A percentile compares a stretch with the other conserved stretches of the same genome.
Evolutionary conservation across 2,888 invertebrate species (phyloP).

Genomic region (Nemotelus pantherinus): DNA sequence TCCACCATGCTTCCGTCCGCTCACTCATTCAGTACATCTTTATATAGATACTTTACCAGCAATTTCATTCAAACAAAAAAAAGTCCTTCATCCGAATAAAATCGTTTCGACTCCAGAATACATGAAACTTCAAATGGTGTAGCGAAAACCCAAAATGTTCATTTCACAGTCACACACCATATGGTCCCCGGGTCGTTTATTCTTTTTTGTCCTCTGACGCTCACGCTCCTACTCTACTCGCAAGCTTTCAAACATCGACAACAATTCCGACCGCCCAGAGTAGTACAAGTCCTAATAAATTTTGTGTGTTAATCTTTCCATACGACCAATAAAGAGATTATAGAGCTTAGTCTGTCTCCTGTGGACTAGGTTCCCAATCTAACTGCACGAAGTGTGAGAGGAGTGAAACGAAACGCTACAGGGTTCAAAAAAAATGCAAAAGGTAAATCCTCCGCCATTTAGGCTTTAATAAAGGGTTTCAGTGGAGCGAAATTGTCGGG

Average conservation of each 20-base stretch:
- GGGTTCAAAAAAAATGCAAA: background rate
- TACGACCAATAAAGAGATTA: conserved; percentile 45
- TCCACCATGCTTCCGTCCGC: background rate
- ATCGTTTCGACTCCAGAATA: background rate
- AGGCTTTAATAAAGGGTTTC: background rate
- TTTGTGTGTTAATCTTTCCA: conserved; percentile 42
- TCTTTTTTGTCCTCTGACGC: background rate
- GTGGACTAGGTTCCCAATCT: background rate
- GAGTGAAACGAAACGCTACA: no score
- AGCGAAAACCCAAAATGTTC: background rate
- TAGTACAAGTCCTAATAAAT: conserved; percentile 36
- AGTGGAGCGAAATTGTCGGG: background rate
- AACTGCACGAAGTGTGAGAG: no score
- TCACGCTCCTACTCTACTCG: background rate
- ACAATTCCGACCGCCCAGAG: background rate
- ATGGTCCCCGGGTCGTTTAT: background rate
- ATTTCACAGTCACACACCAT: background rate
- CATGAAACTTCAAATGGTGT: background rate
- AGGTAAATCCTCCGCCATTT: background rate
- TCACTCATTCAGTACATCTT: background rate
- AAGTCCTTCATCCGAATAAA: background rate
- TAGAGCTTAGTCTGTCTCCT: conserved; percentile 35
- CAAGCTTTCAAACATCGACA: background rate
- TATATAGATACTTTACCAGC: background rate
- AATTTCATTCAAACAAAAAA: background rate